Base-by-base conservation (phyloP, 2,113 vertebrate genomes). In the Delphinapterus leucas region DNA sequence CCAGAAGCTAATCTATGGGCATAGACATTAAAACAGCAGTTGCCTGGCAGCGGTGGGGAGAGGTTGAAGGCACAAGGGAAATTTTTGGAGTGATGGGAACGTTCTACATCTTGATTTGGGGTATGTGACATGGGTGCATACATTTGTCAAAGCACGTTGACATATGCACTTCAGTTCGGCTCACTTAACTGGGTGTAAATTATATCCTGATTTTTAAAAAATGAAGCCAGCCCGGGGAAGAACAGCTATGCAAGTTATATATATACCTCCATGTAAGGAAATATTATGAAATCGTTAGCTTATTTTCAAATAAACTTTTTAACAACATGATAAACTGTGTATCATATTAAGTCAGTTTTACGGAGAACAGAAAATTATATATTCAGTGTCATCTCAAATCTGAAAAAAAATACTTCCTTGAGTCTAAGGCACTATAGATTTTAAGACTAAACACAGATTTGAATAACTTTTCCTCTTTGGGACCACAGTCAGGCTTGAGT, bases 11-110 rank as follows among this genome's bases (percentile, higher is more conserved):
- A 33, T 1, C 67, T 26, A 0, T 5, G 63, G 68, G 28, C 28
- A 26, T 2, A 76, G 63, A 23, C 4, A 38, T 5, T 6, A 36
- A 28, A 41, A 8, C 5, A 0, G 47, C 0, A 1, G n/a, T 12
- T 28, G 6, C 31, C 44, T 14, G 6, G 44, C 6, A 4, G 53
- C 15, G 8, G 14, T 3, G 10, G 49, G 80, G 41, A 33, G 47
- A 28, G 31, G 11, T 0, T 10, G 55, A 23, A 13, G 21, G 61
- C 17, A 10, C n/a, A 23, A 14, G 36, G 31, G 61, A 26, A 23
- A 18, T 38, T 81, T 58, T 5, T 2, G 15, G 71, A 33, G 33
- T 6, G 60, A 18, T 11, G 23, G 23, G 23, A 44, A 73, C 2
- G 36, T 4, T 81, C 89, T 28, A 5, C 1, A 1, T n/a, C 53